These are phyloP conservation scores for Dasyornis broadbenti DNA, from an alignment of 2,113 vertebrate genomes.

Conservation along the genomic window DNA sequence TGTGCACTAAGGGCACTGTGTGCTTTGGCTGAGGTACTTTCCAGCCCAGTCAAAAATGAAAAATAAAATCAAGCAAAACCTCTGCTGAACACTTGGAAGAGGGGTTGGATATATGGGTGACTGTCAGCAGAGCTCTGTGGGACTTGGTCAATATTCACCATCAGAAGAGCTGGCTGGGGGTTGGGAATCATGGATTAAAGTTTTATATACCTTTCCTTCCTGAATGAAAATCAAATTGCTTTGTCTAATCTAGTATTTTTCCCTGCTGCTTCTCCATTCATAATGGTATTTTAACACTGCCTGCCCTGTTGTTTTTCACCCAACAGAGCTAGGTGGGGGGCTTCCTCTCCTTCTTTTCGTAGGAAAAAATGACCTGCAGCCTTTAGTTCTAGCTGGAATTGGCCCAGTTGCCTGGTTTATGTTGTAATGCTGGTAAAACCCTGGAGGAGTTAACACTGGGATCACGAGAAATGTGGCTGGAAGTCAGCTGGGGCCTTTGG, in stretches of 20 bases:
- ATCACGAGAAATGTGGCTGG: neutral
- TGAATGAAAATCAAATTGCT: neutral
- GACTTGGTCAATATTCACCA: neutral
- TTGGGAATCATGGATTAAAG: neutral
- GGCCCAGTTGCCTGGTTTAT: neutral
- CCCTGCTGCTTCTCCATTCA: neutral
- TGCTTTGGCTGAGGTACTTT: neutral
- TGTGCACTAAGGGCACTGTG: accelerated
- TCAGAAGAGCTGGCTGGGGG: neutral
- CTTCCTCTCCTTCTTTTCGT: neutral
- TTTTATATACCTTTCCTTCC: neutral
- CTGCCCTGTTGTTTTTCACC: neutral
- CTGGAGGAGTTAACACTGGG: neutral
- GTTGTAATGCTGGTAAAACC: neutral
- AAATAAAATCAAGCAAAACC: neutral
- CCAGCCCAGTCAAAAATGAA: neutral
- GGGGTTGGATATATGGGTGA: neutral
- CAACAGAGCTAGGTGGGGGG: neutral
- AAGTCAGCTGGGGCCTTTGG: neutral
- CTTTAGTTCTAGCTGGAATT: neutral
- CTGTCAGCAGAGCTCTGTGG: neutral
- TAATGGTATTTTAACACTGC: neutral
- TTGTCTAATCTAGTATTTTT: neutral
- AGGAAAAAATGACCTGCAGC: neutral
- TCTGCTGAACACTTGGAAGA: neutral